Percentiles rank a stretch among this genome's conserved stretches.
Evolutionary conservation across 2,888 invertebrate genomes (phyloP).

Genomic region (Halictus quadricinctus): DNA sequence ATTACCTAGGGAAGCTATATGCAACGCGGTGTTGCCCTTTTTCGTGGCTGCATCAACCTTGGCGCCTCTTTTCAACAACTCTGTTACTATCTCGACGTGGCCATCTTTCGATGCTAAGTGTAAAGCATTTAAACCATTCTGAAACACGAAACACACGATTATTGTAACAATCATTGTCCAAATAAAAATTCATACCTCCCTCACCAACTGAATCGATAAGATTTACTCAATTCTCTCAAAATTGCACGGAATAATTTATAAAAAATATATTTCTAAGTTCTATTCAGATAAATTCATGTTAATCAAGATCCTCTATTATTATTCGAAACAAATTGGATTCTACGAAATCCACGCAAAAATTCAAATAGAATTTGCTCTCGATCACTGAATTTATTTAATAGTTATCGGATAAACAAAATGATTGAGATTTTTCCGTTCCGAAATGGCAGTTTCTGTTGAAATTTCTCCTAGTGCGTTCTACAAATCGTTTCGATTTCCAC

Average conservation of each 20-base stretch:
- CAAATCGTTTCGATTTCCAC: background rate
- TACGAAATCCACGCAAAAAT: too few relatives aligned
- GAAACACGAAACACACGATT: slow-evolving; percentile 73
- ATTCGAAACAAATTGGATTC: too few relatives aligned
- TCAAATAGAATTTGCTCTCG: too few relatives aligned
- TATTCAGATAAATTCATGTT: too few relatives aligned
- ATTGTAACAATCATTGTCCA: background rate
- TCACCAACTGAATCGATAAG: background rate
- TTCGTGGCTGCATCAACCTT: slow-evolving; percentile 98
- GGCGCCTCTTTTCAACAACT: slow-evolving; percentile 94
- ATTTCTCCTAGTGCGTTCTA: too few relatives aligned
- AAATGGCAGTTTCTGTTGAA: background rate
- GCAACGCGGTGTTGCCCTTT: slow-evolving; percentile 98
- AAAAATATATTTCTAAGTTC: background rate
- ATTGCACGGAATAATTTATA: background rate
- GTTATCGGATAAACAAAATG: background rate
- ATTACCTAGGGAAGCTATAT: slow-evolving; percentile 94
- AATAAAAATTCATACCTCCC: background rate
- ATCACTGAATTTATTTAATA: too few relatives aligned
- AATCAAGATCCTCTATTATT: background rate
- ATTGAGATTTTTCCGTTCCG: background rate
- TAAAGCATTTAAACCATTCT: slow-evolving; percentile 98
- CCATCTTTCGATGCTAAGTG: slow-evolving; percentile 99
- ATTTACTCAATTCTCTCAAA: background rate
- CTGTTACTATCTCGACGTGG: slow-evolving; percentile 95